Conservation (phyloP, 2,113 vertebrate species). For the Stigmatopora nigra region DNA sequence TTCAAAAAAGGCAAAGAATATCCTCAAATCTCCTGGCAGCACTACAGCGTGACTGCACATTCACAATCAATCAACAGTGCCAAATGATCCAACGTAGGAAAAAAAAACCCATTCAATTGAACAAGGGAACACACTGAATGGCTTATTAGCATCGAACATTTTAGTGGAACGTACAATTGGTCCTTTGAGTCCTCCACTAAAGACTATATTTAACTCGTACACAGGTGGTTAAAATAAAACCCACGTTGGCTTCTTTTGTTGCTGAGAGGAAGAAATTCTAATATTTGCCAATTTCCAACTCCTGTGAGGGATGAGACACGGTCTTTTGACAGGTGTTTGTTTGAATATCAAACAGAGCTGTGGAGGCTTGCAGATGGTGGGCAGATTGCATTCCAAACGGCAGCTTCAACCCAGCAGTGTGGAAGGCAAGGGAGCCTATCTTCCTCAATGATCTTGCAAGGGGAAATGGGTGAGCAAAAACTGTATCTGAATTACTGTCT, state of each 20-base stretch:
- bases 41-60: slow-evolving; percentile 25
- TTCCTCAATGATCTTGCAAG: slow-evolving; percentile 43
- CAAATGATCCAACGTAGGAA: slow-evolving; percentile 26
- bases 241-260: slow-evolving; percentile 42
- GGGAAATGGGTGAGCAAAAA: slow-evolving; percentile 28
- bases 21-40: slow-evolving; percentile 45
- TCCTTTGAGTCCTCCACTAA: slow-evolving; percentile 53
- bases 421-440: slow-evolving; percentile 27
- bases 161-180: slow-evolving; percentile 55
- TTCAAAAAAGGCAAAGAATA: slow-evolving; percentile 38
- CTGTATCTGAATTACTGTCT: slow-evolving; percentile 28
- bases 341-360: slow-evolving; percentile 66
- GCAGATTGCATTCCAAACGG: slow-evolving; percentile 70
- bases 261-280: slow-evolving; percentile 41
- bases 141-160: slow-evolving; percentile 58
- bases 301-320: slow-evolving; percentile 59
- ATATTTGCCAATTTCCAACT: slow-evolving; percentile 62
- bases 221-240: slow-evolving; percentile 64
- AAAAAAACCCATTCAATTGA: slow-evolving; percentile 37
- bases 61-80: slow-evolving; percentile 26
- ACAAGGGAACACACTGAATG: slow-evolving; percentile 51
- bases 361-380: slow-evolving; percentile 64
- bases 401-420: slow-evolving; percentile 46
- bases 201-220: slow-evolving; percentile 62
- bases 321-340: slow-evolving; percentile 70